phyloP scores from a whole-genome alignment of 2,888 invertebrate species.

The Philopedon plagiatum region DNA sequence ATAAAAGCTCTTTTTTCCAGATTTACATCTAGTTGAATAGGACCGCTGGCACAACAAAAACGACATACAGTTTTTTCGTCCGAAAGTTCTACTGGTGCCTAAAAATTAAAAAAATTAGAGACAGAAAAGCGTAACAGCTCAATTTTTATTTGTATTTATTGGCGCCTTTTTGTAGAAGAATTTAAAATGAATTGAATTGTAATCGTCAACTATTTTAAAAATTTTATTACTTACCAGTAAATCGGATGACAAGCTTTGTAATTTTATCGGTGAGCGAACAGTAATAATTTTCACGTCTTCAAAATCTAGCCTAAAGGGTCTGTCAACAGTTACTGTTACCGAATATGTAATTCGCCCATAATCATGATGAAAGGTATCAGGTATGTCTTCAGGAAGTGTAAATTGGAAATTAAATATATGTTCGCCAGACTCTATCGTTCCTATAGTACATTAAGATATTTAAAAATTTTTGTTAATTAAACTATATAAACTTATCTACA shows the following conservation, averaged over 20 bases:
- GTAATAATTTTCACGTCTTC: conserved; percentile 87
- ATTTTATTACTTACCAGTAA: conserved; percentile 9
- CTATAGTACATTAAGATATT: conserved; percentile 30
- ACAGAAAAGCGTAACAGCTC: too few relatives aligned
- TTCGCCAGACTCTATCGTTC: conserved; percentile 76
- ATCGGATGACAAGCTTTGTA: conserved; percentile 61
- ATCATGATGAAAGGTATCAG: conserved; percentile 85
- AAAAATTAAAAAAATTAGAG: too few relatives aligned
- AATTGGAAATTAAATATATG: conserved; percentile 86
- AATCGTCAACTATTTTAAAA: too few relatives aligned
- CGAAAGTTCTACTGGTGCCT: conserved; percentile 79
- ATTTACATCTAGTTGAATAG: conserved; percentile 77
- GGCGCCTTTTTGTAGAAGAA: too few relatives aligned
- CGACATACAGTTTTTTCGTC: conserved; percentile 85
- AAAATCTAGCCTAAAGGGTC: conserved; percentile 89
- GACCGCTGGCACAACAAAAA: conserved; percentile 83
- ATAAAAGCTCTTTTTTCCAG: conserved; percentile 84
- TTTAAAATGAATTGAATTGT: too few relatives aligned
- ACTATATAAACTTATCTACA: too few relatives aligned
- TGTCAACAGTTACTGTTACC: conserved; percentile 84
- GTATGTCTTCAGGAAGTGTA: conserved; percentile 79
- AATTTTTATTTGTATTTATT: too few relatives aligned
- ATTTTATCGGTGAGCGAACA: conserved; percentile 84
- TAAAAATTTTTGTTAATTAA: background rate
- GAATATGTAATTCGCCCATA: conserved; percentile 84